These are phyloP conservation scores for Decapterus maruadsi DNA, from an alignment of 2,797 vertebrate species.

Conservation along the genomic window DNA sequence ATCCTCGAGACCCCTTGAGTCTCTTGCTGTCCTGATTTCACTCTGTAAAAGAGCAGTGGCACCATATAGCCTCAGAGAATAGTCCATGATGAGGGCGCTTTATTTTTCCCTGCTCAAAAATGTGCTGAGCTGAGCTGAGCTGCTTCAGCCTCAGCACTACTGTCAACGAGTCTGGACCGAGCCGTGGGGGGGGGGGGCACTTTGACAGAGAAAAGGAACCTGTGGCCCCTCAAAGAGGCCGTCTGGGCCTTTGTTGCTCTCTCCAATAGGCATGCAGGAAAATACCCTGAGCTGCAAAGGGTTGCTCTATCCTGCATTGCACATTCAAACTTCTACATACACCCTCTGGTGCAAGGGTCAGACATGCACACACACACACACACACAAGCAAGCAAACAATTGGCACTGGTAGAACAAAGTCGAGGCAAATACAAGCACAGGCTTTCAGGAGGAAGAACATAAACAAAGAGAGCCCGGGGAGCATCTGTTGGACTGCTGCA, in stretches of 20 bases:
- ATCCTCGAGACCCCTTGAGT: constrained; percentile 67
- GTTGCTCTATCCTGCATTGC: constrained; percentile 26
- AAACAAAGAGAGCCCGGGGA: constrained; percentile 64
- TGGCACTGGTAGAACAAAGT: constrained; percentile 43
- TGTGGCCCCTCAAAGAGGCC: constrained; percentile 59
- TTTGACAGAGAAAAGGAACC: constrained; percentile 50
- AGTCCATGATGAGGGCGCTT: constrained; percentile 76
- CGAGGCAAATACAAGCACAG: constrained; percentile 43
- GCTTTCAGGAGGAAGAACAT: constrained; percentile 45
- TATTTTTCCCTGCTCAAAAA: constrained; percentile 38
- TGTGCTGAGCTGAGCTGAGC: constrained; percentile 55
- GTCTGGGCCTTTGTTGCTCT: constrained; percentile 70
- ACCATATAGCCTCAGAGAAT: constrained; percentile 67
- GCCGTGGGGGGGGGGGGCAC: constrained; percentile 10
- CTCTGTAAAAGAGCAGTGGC: constrained; percentile 42
- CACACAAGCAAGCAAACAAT: constrained; percentile 34
- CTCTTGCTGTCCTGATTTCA: constrained; percentile 72
- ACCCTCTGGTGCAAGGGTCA: constrained; percentile 38
- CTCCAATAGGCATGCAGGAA: constrained; percentile 61
- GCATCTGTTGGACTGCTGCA: constrained; percentile 50
- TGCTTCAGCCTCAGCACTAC: constrained; percentile 41
- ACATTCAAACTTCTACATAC: constrained; percentile 14
- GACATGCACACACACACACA: not conserved
- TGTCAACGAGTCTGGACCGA: constrained; percentile 59
- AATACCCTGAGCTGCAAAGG: constrained; percentile 30